A percentile compares a stretch with the other conserved stretches of the same genome.
phyloP scores from a whole-genome alignment of 2,113 vertebrate genomes.

The Astatoreochromis straeleni region DNA sequence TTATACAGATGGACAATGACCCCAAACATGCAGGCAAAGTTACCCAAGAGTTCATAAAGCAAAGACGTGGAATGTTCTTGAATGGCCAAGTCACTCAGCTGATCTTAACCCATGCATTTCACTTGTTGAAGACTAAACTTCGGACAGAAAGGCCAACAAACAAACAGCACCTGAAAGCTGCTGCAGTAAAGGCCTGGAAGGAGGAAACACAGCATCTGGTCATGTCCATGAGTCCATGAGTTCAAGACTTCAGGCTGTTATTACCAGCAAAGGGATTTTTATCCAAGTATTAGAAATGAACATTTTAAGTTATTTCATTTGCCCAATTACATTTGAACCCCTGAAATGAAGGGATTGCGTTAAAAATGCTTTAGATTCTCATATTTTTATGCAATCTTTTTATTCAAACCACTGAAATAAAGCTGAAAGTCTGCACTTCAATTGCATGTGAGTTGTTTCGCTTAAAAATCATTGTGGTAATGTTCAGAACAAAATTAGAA shows the following conservation, averaged over 20 bases:
- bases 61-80: background rate
- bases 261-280: background rate
- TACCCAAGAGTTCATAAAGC: background rate
- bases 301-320: background rate
- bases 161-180: background rate
- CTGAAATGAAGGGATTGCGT: background rate
- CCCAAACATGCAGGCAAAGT: background rate
- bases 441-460: fast-evolving
- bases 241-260: background rate
- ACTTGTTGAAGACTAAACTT: background rate
- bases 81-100: background rate
- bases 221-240: background rate
- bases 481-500: background rate
- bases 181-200: background rate
- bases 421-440: background rate
- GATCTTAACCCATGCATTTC: background rate
- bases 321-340: background rate
- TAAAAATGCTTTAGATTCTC: background rate
- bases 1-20: background rate
- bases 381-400: background rate
- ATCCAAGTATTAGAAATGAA: background rate
- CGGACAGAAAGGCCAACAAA: background rate
- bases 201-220: background rate
- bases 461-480: background rate
- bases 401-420: background rate